Evolutionary conservation across 2,888 invertebrate genomes (phyloP).

Genomic region (Ceraclea dissimilis): DNA sequence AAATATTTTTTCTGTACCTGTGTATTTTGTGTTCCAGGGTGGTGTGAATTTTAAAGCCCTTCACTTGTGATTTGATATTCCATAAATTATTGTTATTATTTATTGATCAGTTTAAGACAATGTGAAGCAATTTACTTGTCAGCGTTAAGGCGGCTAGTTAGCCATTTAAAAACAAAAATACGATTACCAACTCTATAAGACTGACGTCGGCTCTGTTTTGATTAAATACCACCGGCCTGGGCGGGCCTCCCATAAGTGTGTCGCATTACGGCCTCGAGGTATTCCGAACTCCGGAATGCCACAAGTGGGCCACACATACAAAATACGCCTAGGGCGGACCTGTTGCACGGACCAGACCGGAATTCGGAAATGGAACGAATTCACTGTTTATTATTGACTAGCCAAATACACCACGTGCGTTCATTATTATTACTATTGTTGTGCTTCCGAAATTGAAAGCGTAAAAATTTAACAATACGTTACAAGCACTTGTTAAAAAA

Average conservation of each 20-base stretch:
- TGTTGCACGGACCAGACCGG: constrained; percentile 2
- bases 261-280: constrained; percentile 3
- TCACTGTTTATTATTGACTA: constrained; percentile 3
- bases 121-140: not conserved
- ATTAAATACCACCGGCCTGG: constrained; percentile 5
- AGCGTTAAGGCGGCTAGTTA: not conserved
- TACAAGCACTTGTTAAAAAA: too few species aligned
- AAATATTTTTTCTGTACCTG: too few species aligned
- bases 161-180: not conserved
- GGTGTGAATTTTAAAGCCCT: too few species aligned
- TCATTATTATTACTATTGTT: too few species aligned
- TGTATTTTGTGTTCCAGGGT: too few species aligned
- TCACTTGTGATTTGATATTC: too few species aligned
- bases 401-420: not conserved
- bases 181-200: not conserved
- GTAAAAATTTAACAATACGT: too few species aligned
- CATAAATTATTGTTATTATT: too few species aligned
- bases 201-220: not conserved
- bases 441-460: too few species aligned
- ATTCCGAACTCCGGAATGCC: constrained; percentile 5
- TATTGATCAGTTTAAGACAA: not conserved
- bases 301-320: constrained; percentile 8
- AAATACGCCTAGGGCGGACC: constrained; percentile 4
- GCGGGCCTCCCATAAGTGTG: constrained; percentile 5
- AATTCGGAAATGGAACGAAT: constrained; percentile 18